Evolutionary conservation across 2,113 vertebrate species (phyloP).

Genomic region (Anhinga anhinga): DNA sequence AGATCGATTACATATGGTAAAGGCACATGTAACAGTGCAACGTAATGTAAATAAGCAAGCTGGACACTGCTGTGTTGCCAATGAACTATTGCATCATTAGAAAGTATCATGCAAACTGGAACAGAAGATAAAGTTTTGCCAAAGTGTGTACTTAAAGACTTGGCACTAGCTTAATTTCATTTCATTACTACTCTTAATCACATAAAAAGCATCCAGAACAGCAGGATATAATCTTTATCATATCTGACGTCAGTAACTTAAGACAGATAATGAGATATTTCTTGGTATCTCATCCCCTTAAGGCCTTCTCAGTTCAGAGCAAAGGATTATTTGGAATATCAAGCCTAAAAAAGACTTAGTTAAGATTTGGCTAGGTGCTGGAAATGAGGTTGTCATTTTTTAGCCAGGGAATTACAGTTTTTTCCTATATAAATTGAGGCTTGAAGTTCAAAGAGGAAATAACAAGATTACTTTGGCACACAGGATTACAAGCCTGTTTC

Average conservation of each 20-base stretch:
- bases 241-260: background rate
- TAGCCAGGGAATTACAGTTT: background rate
- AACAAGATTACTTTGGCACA: slow-evolving; percentile 12
- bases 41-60: background rate
- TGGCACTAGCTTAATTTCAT: background rate
- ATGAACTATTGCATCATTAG: background rate
- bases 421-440: background rate
- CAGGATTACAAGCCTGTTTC: background rate
- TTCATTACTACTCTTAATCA: background rate
- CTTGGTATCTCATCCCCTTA: background rate
- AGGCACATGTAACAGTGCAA: background rate
- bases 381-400: background rate
- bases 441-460: slow-evolving; percentile 29
- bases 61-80: background rate
- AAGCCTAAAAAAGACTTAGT: background rate
- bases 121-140: background rate
- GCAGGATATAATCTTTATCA: background rate
- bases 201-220: background rate
- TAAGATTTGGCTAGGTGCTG: background rate
- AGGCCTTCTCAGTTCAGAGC: background rate
- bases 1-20: background rate
- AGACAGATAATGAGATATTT: background rate
- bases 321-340: background rate
- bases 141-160: background rate
- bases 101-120: background rate